phyloP scores from a whole-genome alignment of 2,113 vertebrate genomes.

The Pteruthius melanotis region DNA sequence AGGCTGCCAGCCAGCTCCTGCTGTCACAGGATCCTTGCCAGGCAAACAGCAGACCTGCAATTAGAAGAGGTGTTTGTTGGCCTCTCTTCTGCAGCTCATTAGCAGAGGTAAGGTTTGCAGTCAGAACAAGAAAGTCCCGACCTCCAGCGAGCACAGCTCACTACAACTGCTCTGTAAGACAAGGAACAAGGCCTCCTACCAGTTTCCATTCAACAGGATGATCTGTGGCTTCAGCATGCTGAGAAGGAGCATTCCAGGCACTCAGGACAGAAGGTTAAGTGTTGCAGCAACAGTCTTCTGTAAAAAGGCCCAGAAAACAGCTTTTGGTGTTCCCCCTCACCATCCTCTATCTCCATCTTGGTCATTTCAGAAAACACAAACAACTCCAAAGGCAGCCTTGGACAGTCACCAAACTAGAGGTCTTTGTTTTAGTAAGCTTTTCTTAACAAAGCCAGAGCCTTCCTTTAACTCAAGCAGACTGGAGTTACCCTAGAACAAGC shows the following conservation, averaged over 20 bases:
- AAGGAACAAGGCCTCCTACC: background rate
- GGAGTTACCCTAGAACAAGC: background rate
- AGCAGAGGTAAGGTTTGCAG: background rate
- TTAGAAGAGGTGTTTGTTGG: conserved; percentile 19
- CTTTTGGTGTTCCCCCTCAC: no score
- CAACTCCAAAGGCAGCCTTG: background rate
- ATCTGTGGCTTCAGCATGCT: background rate
- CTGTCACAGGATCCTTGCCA: conserved; percentile 35
- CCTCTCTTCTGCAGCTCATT: conserved; percentile 9
- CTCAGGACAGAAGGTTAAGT: background rate
- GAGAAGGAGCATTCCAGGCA: background rate
- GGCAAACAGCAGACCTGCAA: conserved; percentile 26
- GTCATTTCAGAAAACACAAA: background rate
- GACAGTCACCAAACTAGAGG: background rate
- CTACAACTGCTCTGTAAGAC: background rate
- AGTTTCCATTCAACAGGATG: background rate
- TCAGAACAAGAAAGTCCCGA: background rate
- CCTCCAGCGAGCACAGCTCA: background rate
- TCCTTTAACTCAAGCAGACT: background rate
- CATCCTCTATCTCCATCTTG: background rate
- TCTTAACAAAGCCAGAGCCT: background rate
- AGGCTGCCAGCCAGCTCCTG: conserved; percentile 34
- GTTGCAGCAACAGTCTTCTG: background rate
- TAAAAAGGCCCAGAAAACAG: background rate
- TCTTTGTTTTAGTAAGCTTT: background rate